These are phyloP conservation scores for Diadema setosum DNA, from an alignment of 35 echinoderm and acorn worm species.

Conservation along the genomic window DNA sequence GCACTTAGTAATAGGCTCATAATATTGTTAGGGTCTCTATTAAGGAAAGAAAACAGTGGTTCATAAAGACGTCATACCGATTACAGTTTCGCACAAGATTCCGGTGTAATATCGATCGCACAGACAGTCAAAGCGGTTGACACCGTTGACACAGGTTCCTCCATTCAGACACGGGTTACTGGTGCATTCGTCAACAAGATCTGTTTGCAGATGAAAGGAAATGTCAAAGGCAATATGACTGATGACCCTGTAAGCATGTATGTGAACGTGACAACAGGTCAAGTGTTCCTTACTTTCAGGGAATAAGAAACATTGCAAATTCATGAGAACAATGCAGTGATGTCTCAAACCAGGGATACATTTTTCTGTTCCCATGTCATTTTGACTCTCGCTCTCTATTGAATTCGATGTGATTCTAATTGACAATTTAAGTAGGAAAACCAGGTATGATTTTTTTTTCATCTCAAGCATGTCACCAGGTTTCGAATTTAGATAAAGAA, in stretches of 20 bases:
- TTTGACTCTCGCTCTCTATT: no score
- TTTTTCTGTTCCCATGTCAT: no score
- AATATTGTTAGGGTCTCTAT: no score
- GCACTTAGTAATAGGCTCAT: no score
- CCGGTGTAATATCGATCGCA: conserved; percentile 51
- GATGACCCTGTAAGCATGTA: background rate
- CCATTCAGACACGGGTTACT: conserved; percentile 66
- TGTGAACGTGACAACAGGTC: background rate
- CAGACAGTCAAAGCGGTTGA: conserved; percentile 32
- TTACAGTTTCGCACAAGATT: conserved; percentile 15
- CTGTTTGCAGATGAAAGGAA: conserved; percentile 16
- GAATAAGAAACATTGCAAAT: background rate
- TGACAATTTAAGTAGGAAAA: no score
- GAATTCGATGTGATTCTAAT: no score
- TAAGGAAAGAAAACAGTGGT: no score
- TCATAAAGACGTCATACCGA: background rate
- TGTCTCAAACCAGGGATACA: no score
- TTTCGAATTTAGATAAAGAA: no score
- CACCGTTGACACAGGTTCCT: conserved; percentile 35
- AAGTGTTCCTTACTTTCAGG: background rate
- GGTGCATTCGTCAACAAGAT: conserved; percentile 64
- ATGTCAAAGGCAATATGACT: background rate
- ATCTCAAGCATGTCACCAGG: no score
- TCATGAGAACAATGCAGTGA: no score
- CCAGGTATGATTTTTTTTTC: no score